Evolutionary conservation across 2,113 vertebrate species (phyloP), one percentile per base, ranked within the genome.

Genomic region (Quiscalus mexicanus): DNA sequence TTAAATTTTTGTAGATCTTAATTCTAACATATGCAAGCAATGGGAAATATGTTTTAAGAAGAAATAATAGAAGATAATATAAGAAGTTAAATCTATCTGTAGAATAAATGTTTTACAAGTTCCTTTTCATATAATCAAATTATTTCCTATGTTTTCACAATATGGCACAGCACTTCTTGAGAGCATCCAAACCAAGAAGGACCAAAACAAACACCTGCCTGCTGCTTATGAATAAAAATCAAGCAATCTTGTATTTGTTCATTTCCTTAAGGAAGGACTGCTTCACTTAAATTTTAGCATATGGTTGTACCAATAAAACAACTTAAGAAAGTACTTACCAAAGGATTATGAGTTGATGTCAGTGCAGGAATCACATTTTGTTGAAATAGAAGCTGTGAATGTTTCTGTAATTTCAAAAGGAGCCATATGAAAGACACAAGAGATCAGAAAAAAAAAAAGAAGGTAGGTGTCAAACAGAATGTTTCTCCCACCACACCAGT

Each of bases 321-420:
- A 28, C 20, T 18, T 47, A 64, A 41, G 27, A 84, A 63, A 78
- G 39, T 25, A 18, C 20, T 58, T 76, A 39, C 1, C 17, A 37
- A 18, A 0, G 0, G 13, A 25, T 15, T 50, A 10, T 21, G 16
- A 30, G 28, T 44, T 78, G n/a, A 59, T 63, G 12, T 44, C 52
- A 50, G 47, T 52, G 39, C 35, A 75, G 39, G 23, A 50, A 65
- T 33, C 10, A 24, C 0, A 0, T 59, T 89, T 91, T 89, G 21
- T 30, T 89, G 27, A 67, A 81, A 73, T 1, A 69, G 45, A 73
- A 49, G 10, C n/a, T 60, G 8, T 37, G 14, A 6, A 5, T 56
- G 31, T 44, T 79, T 64, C 21, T 90, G 27, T 75, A 68, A 55
- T 70, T 93, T 64, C 14, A 10, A 24, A 81, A 45, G 23, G 7